phyloP scores from a whole-genome alignment of 2,113 vertebrate genomes.

The Epinephelus cyanopodus region DNA sequence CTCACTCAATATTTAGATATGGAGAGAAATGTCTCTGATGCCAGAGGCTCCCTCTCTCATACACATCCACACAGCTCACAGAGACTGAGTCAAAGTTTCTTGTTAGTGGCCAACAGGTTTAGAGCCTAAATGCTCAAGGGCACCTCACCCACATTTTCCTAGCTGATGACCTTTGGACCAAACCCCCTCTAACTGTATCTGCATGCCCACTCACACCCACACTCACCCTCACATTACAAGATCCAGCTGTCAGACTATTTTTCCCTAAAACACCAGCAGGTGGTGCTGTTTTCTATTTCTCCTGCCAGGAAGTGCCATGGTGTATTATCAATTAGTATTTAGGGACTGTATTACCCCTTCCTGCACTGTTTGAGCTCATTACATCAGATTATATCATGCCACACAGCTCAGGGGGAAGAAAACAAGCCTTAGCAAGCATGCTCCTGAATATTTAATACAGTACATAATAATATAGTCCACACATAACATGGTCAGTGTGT shows the following conservation, averaged over 20 bases:
- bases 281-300: constrained; percentile 11
- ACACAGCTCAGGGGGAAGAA: background rate
- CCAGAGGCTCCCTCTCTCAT: no score
- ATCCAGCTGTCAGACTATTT: background rate
- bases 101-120: background rate
- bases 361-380: background rate
- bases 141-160: background rate
- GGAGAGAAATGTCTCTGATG: no score
- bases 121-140: background rate
- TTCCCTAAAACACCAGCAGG: constrained; percentile 1
- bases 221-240: background rate
- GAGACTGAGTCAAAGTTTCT: background rate
- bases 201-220: background rate
- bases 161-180: background rate
- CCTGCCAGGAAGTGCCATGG: background rate
- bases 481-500: background rate
- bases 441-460: background rate
- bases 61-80: background rate
- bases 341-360: no score
- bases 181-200: constrained; percentile 3
- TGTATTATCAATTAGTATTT: background rate
- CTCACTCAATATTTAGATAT: background rate
- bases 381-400: background rate
- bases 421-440: background rate
- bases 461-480: no score